A percentile compares a stretch with the other conserved stretches of the same genome.
phyloP scores from a whole-genome alignment of 2,113 vertebrate species.

The Aegotheles bennettii region DNA sequence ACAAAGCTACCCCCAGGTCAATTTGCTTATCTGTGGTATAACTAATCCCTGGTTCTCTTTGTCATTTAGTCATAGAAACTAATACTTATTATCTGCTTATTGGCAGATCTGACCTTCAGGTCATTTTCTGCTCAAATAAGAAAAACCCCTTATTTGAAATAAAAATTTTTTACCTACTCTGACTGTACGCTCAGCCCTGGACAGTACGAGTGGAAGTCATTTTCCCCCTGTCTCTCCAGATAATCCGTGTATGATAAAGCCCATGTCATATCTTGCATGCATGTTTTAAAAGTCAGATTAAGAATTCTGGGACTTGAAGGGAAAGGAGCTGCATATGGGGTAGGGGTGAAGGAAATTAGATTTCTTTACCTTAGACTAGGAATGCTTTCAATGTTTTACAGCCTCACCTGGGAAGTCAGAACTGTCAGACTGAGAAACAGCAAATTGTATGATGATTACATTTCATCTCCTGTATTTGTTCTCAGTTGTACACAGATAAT shows the following conservation, averaged over 20 bases:
- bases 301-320: not conserved
- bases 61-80: not conserved
- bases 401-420: not conserved
- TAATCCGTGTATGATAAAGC: not conserved
- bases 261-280: not conserved
- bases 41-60: not conserved
- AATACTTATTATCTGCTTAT: not conserved
- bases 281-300: not conserved
- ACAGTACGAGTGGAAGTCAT: not conserved
- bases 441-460: not conserved
- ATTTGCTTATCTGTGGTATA: not conserved
- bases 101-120: not conserved
- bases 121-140: not conserved
- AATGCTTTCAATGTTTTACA: not conserved
- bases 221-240: fast-evolving
- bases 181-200: not conserved
- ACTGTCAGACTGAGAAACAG: not conserved
- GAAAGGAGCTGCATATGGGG: not conserved
- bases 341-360: not conserved
- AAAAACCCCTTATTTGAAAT: not conserved
- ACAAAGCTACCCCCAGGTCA: not conserved
- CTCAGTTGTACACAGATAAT: not conserved
- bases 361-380: not conserved
- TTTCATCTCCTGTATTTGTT: not conserved
- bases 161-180: not conserved